Evolutionary conservation across 2,113 vertebrate genomes (phyloP), one percentile per base, ranked within the genome.

Genomic region (Aplodontia rufa): DNA sequence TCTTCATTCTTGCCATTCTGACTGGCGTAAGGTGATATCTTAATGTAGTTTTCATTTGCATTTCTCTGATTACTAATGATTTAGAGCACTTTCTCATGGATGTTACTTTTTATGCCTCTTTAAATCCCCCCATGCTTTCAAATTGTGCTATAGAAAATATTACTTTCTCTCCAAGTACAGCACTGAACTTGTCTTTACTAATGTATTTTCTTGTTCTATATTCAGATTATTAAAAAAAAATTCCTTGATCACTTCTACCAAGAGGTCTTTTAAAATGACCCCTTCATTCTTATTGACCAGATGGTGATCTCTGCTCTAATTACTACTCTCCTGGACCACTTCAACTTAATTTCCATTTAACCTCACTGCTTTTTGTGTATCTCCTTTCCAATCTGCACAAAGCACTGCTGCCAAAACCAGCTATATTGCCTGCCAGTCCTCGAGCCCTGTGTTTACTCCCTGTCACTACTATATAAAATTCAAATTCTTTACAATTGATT

Each of bases 401-500:
- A 88, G 79, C 22, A 55, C 45, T 66, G 49, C 68, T 96, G 79
- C 93, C 82, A 69, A 97, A 94, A 35, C 35, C 11, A 83, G 35
- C n/a, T 75, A 64, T 51, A 35, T 42, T 85, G 24, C 78, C 82
- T 71, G 42, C 58, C 82, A 75, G 40, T 69, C 51, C 68, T 26
- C 55, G 71, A 82, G 79, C 16, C 58, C 76, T 83, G 55, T 42
- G 14, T 72, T 88, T 93, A 30, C 55, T 92, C 37, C 53, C 53
- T 85, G 88, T 69, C 62, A 76, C 62, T 89, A 47, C 80, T 64
- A 6, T 24, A 91, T 51, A 49, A 93, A 95, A 97, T 94, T 91
- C 55, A 94, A 66, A 94, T 79, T 89, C 92, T 84, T 90, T 49
- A 53, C 84, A 81, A 84, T 80, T 86, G 66, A 90, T 78, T 96